Percentiles rank a stretch among this genome's conserved stretches.
Conservation (phyloP, 2,888 invertebrate genomes). For the Scaptomyza reducta region DNA sequence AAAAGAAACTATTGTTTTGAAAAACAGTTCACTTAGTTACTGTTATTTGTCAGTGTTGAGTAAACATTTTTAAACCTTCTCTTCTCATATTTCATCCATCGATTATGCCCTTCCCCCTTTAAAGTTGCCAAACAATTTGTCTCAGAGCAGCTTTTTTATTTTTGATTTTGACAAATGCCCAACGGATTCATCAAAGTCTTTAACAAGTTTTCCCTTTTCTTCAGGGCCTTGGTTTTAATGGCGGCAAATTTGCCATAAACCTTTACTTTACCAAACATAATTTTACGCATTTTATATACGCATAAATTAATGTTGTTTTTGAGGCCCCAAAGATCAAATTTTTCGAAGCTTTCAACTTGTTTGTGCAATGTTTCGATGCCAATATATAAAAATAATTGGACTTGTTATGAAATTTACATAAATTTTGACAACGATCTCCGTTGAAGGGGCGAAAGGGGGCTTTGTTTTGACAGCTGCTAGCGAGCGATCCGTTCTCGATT, state of each 20-base stretch:
- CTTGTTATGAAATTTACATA: constrained; percentile 66
- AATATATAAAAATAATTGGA: constrained; percentile 57
- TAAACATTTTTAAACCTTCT: background rate
- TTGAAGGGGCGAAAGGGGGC: background rate
- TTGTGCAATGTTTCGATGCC: constrained; percentile 52
- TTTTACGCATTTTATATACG: constrained; percentile 48
- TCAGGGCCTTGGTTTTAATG: constrained; percentile 18
- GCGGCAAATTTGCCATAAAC: constrained; percentile 54
- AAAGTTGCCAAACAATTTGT: constrained; percentile 42
- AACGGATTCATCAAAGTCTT: constrained; percentile 47
- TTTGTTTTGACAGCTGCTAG: constrained; percentile 39
- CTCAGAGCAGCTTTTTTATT: constrained; percentile 24
- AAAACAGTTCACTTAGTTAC: too few species aligned
- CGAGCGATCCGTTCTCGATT: constrained; percentile 43
- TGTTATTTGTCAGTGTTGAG: background rate
- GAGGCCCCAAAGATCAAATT: constrained; percentile 2
- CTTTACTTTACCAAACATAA: constrained; percentile 18
- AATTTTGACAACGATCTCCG: constrained; percentile 32
- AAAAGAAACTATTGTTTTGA: background rate
- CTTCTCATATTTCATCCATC: background rate
- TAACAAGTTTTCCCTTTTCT: constrained; percentile 47
- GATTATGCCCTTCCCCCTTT: background rate
- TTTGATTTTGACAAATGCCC: constrained; percentile 47
- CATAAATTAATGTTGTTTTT: constrained; percentile 42
- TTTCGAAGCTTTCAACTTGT: constrained; percentile 28